These are phyloP conservation scores for Campylorhamphus procurvoides DNA, from an alignment of 2,113 vertebrate species.

Conservation along the genomic window DNA sequence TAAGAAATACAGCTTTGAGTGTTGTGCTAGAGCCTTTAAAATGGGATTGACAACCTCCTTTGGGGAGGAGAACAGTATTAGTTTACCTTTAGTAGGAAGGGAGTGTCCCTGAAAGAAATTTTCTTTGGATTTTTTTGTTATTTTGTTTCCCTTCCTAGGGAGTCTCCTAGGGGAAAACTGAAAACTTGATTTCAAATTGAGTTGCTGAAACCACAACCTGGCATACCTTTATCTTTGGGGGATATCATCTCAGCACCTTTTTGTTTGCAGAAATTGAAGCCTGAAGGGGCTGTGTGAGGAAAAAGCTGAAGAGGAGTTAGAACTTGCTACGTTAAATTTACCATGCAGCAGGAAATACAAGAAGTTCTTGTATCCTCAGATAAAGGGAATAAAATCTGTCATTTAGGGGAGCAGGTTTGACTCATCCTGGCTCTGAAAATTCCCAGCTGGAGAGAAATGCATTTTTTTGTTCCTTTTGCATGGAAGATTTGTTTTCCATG, in stretches of 20 bases:
- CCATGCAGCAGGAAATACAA: background rate
- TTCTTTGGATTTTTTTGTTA: background rate
- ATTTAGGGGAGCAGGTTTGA: background rate
- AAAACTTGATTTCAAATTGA: background rate
- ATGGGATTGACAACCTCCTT: background rate
- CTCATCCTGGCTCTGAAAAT: background rate
- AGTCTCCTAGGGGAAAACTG: background rate
- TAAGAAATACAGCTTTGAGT: background rate
- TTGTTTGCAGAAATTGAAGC: background rate
- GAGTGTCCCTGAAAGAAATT: background rate
- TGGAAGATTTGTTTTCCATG: background rate
- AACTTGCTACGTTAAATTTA: background rate
- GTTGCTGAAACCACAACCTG: background rate
- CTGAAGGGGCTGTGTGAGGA: background rate
- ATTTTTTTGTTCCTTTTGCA: background rate
- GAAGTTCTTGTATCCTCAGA: background rate
- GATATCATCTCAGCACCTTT: background rate
- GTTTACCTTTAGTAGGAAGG: background rate
- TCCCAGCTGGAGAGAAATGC: background rate
- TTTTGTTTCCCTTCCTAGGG: background rate
- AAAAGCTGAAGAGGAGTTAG: background rate
- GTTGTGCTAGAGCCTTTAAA: background rate
- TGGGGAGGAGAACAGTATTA: background rate
- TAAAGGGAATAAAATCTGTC: background rate
- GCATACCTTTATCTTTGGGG: background rate